A percentile compares a stretch with the other conserved stretches of the same genome.
phyloP scores from a whole-genome alignment of 2,888 invertebrate genomes.

The Eupithecia subfuscata region DNA sequence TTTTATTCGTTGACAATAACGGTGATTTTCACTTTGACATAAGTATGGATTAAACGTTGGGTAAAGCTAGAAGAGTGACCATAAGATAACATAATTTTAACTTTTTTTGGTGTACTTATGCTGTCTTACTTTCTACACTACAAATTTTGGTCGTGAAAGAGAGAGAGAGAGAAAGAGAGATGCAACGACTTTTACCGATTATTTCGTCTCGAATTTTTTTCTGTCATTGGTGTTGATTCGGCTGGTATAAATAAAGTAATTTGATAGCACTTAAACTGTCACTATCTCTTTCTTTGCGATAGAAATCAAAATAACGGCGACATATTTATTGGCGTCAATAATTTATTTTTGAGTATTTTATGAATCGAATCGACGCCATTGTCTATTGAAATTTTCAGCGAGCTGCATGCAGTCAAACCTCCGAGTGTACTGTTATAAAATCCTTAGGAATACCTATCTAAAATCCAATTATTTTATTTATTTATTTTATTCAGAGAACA shows the following conservation, averaged over 20 bases:
- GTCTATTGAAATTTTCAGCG: neutral
- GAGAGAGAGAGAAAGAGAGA: too few species aligned
- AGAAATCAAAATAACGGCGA: neutral
- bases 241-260: neutral
- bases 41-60: neutral
- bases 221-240: neutral
- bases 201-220: too few species aligned
- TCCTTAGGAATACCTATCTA: neutral
- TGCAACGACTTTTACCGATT: too few species aligned
- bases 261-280: neutral
- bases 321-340: neutral
- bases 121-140: neutral
- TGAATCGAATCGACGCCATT: neutral
- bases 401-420: neutral
- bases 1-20: constrained; percentile 47
- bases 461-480: neutral
- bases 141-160: neutral
- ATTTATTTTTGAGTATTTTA: neutral
- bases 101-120: neutral
- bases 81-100: neutral
- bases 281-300: neutral
- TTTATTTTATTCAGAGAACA: too few species aligned
- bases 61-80: neutral
- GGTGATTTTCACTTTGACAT: constrained; percentile 38
- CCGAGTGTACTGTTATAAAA: too few species aligned